Evolutionary conservation across 2,797 vertebrate species (phyloP), one percentile per base, ranked within the genome.

Genomic region (Pampus argenteus): DNA sequence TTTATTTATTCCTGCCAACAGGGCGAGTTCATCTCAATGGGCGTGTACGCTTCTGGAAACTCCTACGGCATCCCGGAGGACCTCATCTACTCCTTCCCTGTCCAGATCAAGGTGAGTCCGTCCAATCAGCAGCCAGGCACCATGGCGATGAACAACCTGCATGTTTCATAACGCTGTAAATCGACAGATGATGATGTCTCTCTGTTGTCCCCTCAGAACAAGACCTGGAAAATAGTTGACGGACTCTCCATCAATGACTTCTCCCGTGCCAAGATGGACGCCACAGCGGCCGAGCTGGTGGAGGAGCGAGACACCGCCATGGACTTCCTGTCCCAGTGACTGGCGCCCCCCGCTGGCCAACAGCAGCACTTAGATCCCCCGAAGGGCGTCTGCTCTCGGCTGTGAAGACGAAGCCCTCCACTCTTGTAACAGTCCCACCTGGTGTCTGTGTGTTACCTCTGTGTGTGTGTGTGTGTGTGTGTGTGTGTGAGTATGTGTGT

Each of bases 1-100:
- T 40, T 23, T 44, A 10, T 8, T 26, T 3, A 38, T 90, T 61
- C 20, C 29, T 49, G 25, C 29, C 42, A 0, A 22, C 84, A 99
- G 98, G 95, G 95, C 4, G 96, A 98, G 77, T 98, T 96, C 86
- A 94, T 97, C 88, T 99, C 98, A 0, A 99, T 99, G 98, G 98
- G 97, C 0, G 92, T 99, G 0, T 95, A 95, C 87, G 97, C 98
- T 64, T 90, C 93, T 63, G 97, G 96, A 74, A 99, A 99, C 92
- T 81, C 94, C 55, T 99, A 99, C 0, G 95, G 95, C 22, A 81
- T 99, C 81, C 92, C 96, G 1, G 94, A 96, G 34, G 97, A 97
- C 81, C 94, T 99, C 69, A 93, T 99, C 14, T 99, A 97, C 90
- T 99, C 98, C 1, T 99, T 99, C 93, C 98, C 98, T 15, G 93